Base-by-base conservation (phyloP, 2,888 invertebrate genomes). In the Tachina grossa region DNA sequence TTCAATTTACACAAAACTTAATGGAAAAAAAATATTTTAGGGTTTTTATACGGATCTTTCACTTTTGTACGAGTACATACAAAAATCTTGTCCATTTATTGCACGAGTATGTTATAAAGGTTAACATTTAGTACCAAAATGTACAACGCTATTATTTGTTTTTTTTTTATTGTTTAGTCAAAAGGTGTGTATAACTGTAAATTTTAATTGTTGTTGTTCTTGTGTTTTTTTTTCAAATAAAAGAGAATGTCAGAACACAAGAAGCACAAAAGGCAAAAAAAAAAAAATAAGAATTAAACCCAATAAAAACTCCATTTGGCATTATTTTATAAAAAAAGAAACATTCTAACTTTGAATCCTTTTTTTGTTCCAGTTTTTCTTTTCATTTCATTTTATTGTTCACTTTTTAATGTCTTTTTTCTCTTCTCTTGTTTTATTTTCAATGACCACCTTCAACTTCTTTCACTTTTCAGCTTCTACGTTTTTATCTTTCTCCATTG, bases 111-210 rank as follows among this genome's bases (percentile, higher is more conserved):
- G n/a, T 16, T 49, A n/a, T 10, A 68, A 75, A 45, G 16, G 9
- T 65, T 16, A 19, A 31, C 22, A n/a, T 66, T 66, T 59, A 74
- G 49, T 81, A 75, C 74, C n/a, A 51, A 71, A 82, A 55, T 47
- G 22, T 47, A 55, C 82, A 76, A n/a, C 75, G 55, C 75, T 82
- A 63, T 16, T 14, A 10, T 45, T 43, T 81, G 49, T 31, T 31
- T 31, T 5, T 31, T 11, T 71, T 69, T 55, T 53, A 1, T 69
- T 83, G 84, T 74, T 77, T 82, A 86, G 51, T 87, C 72, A 87
- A 88, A 88, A 88, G 88, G 89, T 91, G 89, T 91, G 91, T 91
- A 91, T 91, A 91, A 91, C 91, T 89, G 89, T 88, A 89, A 87
- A 89, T 82, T 88, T 88, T 81, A 88, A 85, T 72, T 81, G 1